Evolutionary conservation across 2,888 invertebrate species (phyloP).

Genomic region (Zygothrica quintamaculata): DNA sequence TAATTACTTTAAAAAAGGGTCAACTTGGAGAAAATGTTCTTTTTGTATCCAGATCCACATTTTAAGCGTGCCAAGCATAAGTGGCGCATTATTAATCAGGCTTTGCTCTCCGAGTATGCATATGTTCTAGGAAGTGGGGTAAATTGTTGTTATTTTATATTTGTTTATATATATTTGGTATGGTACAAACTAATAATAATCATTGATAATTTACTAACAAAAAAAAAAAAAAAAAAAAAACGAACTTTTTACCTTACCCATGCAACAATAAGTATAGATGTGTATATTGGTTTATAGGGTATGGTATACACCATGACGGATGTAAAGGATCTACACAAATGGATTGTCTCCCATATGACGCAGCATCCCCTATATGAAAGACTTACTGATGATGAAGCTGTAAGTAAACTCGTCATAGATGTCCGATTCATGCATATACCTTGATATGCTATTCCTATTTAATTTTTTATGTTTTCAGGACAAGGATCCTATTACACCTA

Average conservation of each 20-base stretch:
- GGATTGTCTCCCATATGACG: constrained; percentile 97
- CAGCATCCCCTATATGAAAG: constrained; percentile 95
- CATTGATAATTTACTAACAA: too few species aligned
- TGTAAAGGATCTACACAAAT: constrained; percentile 97
- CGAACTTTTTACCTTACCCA: too few species aligned
- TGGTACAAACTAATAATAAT: too few species aligned
- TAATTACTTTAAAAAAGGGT: constrained; percentile 96
- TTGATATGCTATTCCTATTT: too few species aligned
- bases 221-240: too few species aligned
- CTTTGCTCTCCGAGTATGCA: constrained; percentile 97
- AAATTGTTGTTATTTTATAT: too few species aligned
- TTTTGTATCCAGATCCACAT: constrained; percentile 99
- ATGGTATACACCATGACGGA: constrained; percentile 98
- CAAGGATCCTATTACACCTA: constrained; percentile 93
- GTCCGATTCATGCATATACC: too few species aligned
- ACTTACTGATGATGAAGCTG: constrained; percentile 90
- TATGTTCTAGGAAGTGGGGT: constrained; percentile 94
- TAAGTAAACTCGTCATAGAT: constrained; percentile 85
- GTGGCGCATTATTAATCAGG: constrained; percentile 98
- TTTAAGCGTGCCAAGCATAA: constrained; percentile 99
- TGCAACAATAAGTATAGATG: too few species aligned
- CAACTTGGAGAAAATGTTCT: constrained; percentile 99
- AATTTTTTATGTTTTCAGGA: constrained; percentile 84
- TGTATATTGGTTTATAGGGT: constrained; percentile 86
- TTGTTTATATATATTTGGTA: too few species aligned